A percentile compares a stretch with the other conserved stretches of the same genome.
Conservation (phyloP, 2,797 vertebrate genomes). For the Phrynocephalus guinanensis region DNA sequence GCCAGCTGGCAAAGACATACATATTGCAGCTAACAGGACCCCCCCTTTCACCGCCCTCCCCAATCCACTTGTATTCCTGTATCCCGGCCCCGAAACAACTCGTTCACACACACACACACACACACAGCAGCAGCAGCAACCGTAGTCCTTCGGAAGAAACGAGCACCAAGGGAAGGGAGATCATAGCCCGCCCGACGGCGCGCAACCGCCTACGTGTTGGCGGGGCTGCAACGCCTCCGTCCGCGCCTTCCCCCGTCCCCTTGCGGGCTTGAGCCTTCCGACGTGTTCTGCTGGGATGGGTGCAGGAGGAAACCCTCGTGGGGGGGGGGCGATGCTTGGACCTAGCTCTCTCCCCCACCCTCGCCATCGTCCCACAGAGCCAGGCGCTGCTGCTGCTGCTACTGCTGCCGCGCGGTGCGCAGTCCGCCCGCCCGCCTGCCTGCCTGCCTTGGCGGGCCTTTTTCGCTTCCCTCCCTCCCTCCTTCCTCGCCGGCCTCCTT, state of each 20-base stretch:
- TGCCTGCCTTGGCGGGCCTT: background rate
- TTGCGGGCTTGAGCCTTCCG: too few relatives aligned
- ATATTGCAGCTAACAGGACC: background rate
- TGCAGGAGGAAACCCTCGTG: background rate
- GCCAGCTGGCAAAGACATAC: background rate
- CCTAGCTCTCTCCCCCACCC: too few relatives aligned
- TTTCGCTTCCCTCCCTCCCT: constrained; percentile 38
- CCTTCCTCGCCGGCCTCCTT: constrained; percentile 46
- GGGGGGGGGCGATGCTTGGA: background rate
- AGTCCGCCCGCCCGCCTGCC: too few relatives aligned
- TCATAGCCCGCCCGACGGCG: too few relatives aligned
- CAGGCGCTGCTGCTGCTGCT: background rate
- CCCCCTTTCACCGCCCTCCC: too few relatives aligned
- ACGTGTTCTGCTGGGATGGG: background rate
- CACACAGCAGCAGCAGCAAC: background rate
- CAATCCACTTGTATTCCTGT: too few relatives aligned
- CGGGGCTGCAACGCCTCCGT: too few relatives aligned
- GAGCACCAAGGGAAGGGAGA: too few relatives aligned
- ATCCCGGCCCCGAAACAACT: background rate
- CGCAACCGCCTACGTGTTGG: too few relatives aligned
- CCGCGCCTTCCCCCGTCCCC: background rate
- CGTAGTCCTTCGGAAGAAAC: background rate
- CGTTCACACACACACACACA: too few relatives aligned
- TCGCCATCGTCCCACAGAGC: too few relatives aligned
- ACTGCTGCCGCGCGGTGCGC: background rate